phyloP scores from a whole-genome alignment of 2,888 invertebrate species.

The Noctua janthina region DNA sequence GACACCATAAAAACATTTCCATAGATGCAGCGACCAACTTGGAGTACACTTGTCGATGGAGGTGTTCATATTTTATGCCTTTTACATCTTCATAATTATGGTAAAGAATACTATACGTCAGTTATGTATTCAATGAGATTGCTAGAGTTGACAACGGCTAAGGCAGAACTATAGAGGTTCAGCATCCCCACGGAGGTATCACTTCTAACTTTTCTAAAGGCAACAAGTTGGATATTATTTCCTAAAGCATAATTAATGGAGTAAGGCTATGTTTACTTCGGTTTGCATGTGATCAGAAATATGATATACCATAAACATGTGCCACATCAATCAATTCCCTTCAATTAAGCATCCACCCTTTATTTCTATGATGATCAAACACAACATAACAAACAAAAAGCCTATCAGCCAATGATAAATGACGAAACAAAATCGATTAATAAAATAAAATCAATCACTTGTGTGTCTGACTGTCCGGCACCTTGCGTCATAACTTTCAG shows the following conservation, averaged over 20 bases:
- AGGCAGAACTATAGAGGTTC: background rate
- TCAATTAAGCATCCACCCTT: conserved; percentile 51
- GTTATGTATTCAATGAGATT: background rate
- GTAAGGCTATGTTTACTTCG: background rate
- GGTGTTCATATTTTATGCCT: conserved; percentile 1
- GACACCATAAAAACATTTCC: conserved; percentile 70
- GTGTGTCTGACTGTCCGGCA: conserved; percentile 56
- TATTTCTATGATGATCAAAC: conserved; percentile 44
- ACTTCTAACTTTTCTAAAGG: background rate
- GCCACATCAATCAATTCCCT: conserved; percentile 48
- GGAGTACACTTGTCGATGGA: conserved; percentile 47
- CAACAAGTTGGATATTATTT: background rate
- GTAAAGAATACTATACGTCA: background rate
- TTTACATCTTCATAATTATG: background rate
- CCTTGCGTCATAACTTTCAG: conserved; percentile 68
- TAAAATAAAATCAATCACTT: conserved; percentile 63
- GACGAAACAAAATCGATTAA: conserved; percentile 52
- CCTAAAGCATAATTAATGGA: fast-evolving
- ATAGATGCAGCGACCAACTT: conserved; percentile 67
- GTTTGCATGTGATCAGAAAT: conserved; percentile 15
- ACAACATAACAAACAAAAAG: conserved; percentile 51
- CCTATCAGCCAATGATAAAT: conserved; percentile 54
- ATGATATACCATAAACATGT: conserved; percentile 21
- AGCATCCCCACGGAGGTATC: background rate
- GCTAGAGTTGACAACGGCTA: background rate